A percentile compares a stretch with the other conserved stretches of the same genome.
These are phyloP conservation scores for Biston stratarius DNA, from an alignment of 2,888 invertebrate species.

Conservation along the genomic window DNA sequence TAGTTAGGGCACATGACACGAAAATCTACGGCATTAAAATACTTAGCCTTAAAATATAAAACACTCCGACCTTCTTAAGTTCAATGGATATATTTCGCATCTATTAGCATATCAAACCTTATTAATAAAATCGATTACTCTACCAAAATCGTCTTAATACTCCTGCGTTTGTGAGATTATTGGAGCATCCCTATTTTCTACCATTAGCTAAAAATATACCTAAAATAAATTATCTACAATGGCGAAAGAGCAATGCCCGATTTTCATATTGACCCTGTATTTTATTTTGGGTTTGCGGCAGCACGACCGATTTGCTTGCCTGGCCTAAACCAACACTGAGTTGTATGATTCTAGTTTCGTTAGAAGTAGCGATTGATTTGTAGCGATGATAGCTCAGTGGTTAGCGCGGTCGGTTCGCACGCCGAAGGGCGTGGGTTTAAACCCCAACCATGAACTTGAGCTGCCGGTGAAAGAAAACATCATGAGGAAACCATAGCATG, in stretches of 20 bases:
- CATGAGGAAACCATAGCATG: too few species aligned
- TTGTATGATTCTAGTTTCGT: background rate
- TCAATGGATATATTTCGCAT: background rate
- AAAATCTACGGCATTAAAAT: background rate
- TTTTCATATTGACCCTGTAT: conserved; percentile 28
- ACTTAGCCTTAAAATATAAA: background rate
- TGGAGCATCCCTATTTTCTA: conserved; percentile 23
- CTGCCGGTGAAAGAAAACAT: too few species aligned
- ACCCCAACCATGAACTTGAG: too few species aligned
- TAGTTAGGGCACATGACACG: background rate
- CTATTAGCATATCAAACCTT: conserved; percentile 13
- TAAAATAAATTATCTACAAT: conserved; percentile 1
- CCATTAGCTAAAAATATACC: conserved; percentile 13
- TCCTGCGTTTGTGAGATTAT: background rate
- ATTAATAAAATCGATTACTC: conserved; percentile 8
- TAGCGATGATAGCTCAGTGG: too few species aligned
- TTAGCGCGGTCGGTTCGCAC: too few species aligned
- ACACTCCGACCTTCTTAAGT: background rate
- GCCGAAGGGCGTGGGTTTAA: too few species aligned
- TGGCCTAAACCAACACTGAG: background rate
- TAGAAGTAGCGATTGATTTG: too few species aligned
- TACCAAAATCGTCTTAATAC: conserved; percentile 12
- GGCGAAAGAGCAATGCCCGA: conserved; percentile 30
- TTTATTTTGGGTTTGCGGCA: conserved; percentile 23
- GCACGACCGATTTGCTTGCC: conserved; percentile 5